Conservation (phyloP, 2,113 vertebrate genomes). For the Mionectes macconnelli region DNA sequence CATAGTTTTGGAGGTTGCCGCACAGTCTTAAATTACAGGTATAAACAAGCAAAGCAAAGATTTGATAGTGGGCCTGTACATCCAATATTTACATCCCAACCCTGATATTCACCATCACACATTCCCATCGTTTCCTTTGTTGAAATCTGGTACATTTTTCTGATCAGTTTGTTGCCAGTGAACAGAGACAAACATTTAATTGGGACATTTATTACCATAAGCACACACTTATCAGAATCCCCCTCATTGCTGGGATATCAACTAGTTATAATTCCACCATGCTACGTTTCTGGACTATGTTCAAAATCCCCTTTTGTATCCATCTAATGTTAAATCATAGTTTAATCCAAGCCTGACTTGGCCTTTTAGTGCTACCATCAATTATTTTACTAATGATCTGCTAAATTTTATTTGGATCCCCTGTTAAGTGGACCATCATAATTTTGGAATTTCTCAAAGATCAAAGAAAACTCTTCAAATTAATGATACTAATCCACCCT, state of each 20-base stretch:
- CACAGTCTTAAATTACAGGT: not conserved
- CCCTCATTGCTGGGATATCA: not conserved
- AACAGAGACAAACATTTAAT: not conserved
- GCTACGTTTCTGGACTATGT: not conserved
- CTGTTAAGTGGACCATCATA: not conserved
- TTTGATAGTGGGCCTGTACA: not conserved
- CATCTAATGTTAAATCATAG: not conserved
- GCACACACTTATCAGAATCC: not conserved
- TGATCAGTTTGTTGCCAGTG: not conserved
- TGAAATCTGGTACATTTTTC: not conserved
- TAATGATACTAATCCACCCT: not conserved
- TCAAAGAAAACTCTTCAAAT: not conserved
- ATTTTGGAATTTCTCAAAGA: not conserved
- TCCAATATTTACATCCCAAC: not conserved
- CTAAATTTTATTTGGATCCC: not conserved
- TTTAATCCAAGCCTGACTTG: not conserved
- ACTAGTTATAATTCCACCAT: not conserved
- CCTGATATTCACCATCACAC: not conserved
- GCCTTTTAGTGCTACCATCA: not conserved
- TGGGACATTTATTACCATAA: not conserved
- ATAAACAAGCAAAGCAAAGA: not conserved
- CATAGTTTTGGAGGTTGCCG: not conserved
- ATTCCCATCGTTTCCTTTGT: rapidly evolving
- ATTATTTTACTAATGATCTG: not conserved
- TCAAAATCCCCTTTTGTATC: not conserved